Percentiles rank a stretch among this genome's conserved stretches.
Conservation (phyloP, 1,140 invertebrate species). For the Bombus confusus region DNA sequence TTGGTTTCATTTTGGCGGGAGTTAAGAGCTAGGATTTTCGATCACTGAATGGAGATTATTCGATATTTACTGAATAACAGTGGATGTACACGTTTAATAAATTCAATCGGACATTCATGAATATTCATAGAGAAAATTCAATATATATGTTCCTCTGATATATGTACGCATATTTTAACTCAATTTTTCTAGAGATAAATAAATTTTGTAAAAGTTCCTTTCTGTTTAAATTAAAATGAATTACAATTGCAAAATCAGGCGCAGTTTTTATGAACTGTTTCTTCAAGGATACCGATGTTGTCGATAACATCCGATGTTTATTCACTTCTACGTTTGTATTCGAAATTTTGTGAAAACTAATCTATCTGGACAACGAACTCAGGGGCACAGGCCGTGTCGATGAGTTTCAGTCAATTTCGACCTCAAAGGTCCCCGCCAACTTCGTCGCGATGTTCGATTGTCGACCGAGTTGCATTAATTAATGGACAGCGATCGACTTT, state of each 20-base stretch:
- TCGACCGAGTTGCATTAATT: conserved; percentile 51
- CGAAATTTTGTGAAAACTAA: conserved; percentile 16
- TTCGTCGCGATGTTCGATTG: conserved; percentile 17
- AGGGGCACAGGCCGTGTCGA: background rate
- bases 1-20: too few relatives aligned
- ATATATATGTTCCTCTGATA: background rate
- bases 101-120: background rate
- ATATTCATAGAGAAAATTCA: background rate
- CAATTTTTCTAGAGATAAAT: background rate
- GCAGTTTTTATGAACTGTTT: background rate
- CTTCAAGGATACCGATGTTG: background rate
- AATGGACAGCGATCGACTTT: conserved; percentile 20
- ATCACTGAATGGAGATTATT: background rate
- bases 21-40: background rate
- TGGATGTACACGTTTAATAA: background rate
- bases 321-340: background rate
- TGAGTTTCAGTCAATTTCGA: conserved; percentile 33
- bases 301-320: background rate
- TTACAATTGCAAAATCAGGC: background rate
- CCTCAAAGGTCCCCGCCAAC: conserved; percentile 3
- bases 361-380: background rate
- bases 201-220: background rate
- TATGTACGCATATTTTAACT: background rate
- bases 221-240: background rate
- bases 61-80: background rate